Base-by-base conservation (phyloP, 2,888 invertebrate genomes). In the Eilema griseolum region DNA sequence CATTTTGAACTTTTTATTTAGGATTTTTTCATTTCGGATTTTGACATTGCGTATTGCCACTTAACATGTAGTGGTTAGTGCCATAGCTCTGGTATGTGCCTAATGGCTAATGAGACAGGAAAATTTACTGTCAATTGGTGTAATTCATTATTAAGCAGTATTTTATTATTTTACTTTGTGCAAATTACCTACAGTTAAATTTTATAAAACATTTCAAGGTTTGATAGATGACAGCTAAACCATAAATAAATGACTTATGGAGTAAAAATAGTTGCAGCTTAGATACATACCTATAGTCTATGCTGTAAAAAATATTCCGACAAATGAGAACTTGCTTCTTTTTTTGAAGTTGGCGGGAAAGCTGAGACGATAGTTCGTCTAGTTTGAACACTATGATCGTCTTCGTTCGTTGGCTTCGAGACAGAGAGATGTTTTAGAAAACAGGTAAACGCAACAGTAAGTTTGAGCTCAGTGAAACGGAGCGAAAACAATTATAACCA, bases 401-500 rank as follows among this genome's bases (percentile, higher is more conserved):
- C 8, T 20, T n/a, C n/a, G 8, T 52, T 52, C 20, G 52, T 52
- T n/a, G 52, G 10, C 52, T 52, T 16, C 52, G n/a, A 52, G n/a
- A 28, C 64, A 28, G 65, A 52, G 46, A 61, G 69, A 60, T 69
- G 46, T 66, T 69, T 65, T 70, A 66, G 70, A 70, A 70, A 70
- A 70, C 70, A 60, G 66, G 37, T 66, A 60, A 69, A 69, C 66
- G 66, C 61, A 66, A 70, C 70, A 41, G 61, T 57, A 66, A 37
- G 28, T 60, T 56, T 61, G 70, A 66, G 66, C 24, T 66, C 70
- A 62, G 66, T 70, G 70, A 70, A 66, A 66, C 70, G 70, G 28
- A 70, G 66, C 70, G 70, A 70, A 69, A 70, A 70, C 66, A 61
- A 66, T 70, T 70, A 37, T 60, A 57, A 56, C 16, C 4, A 61